Evolutionary conservation across 2,888 invertebrate genomes (phyloP), one percentile per base, ranked within the genome.

Genomic region (Scaeva pyrastri): DNA sequence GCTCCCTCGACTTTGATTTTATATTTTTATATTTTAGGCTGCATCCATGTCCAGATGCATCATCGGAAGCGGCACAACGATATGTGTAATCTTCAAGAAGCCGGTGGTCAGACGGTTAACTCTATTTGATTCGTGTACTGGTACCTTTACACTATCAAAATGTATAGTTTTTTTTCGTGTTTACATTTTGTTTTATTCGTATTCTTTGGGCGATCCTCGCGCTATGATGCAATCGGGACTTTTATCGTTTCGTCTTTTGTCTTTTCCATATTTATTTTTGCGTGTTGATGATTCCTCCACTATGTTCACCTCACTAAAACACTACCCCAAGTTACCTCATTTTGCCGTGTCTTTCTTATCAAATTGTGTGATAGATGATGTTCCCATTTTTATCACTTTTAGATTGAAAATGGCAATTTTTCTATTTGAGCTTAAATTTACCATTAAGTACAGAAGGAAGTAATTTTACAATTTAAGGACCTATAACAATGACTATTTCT

Each of bases 191-290:
- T 62, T 74, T 72, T 45, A 39, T 58, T 62, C 43, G 41, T 11
- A 43, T 82, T 73, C 45, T 10, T 75, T 64, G 16, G 31, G 62
- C 73, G 50, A 85, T 76, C 80, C 80, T 85, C 84, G 76, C 66
- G 58, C 62, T 85, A 73, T 85, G 81, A 85, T 85, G 85, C 73
- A 85, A 85, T 85, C 76, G 85, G 85, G 85, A 85, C 73, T 81
- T 85, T 72, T 73, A 76, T 81, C 81, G 80, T 85, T 85, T 80
- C 81, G 76, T 70, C 73, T 68, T 81, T 76, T 81, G 76, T 73
- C 76, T 81, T 56, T 72, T 19, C 48, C 56, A 73, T 81, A 21
- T 81, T 68, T 81, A 73, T 50, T 71, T 75, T n/a, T n/a, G n/a
- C n/a, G n/a, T n/a, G n/a, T n/a, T n/a, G n/a, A n/a, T n/a, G n/a